Evolutionary conservation across 2,797 vertebrate species (phyloP).

Genomic region (Microcaecilia unicolor): DNA sequence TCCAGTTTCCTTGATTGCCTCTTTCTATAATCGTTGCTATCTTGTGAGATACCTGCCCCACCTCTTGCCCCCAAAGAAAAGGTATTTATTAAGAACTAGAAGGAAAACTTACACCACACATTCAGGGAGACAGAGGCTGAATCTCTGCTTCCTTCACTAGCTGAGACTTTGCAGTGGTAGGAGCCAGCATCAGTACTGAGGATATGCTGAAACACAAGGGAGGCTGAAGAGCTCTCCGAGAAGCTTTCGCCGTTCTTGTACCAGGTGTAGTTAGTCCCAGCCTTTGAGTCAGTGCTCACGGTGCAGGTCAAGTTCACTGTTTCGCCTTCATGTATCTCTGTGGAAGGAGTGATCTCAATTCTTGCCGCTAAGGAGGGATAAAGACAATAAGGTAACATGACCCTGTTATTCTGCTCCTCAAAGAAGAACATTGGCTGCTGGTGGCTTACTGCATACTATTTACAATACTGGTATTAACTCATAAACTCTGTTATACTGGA

Average conservation of each 20-base stretch:
- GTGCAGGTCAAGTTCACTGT: constrained; percentile 23
- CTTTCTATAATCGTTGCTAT: too few species aligned
- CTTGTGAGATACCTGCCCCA: too few species aligned
- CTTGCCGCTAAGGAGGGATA: constrained; percentile 2
- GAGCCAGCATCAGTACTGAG: constrained; percentile 22
- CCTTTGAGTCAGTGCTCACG: neutral
- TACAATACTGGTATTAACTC: too few species aligned
- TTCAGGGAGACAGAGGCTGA: constrained; percentile 20
- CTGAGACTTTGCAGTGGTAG: constrained; percentile 24
- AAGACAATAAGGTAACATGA: neutral
- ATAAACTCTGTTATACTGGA: too few species aligned
- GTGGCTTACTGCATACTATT: too few species aligned
- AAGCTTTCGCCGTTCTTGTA: constrained; percentile 21
- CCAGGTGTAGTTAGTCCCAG: constrained; percentile 24
- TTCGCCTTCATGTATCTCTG: constrained; percentile 1
- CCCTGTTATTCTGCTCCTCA: neutral
- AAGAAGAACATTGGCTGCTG: too few species aligned
- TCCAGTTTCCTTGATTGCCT: too few species aligned
- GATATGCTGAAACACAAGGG: constrained; percentile 10
- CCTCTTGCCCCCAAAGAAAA: too few species aligned
- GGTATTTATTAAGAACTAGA: too few species aligned
- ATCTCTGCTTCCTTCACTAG: neutral
- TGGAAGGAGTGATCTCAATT: constrained; percentile 8
- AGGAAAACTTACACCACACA: constrained; percentile 46
- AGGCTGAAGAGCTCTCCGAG: constrained; percentile 10